Evolutionary conservation across 1,140 invertebrate genomes (phyloP), one percentile per base, ranked within the genome.

Genomic region (silkworm (Bombyx mori)): DNA sequence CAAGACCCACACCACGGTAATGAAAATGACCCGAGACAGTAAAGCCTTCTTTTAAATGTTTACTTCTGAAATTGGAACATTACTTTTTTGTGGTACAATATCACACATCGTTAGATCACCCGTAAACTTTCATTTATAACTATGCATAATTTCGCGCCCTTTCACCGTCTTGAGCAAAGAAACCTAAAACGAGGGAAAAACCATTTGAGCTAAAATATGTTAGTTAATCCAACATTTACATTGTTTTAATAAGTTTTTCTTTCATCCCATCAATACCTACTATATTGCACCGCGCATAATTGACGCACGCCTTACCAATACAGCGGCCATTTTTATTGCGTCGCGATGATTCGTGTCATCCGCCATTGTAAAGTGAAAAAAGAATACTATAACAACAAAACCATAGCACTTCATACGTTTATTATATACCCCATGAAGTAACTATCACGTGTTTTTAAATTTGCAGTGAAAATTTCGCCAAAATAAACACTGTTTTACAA

Each of bases 301-400:
- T 82, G 81, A 82, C 84, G 82, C 82, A 80, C 82, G 82, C 82
- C 84, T 87, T 87, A 87, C 84, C 84, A 71, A 82, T 76, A 81
- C 64, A 84, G 82, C 84, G 84, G 84, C 84, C 84, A 87, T 87
- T 79, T 86, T 87, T 85, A 87, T 87, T 85, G 84, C 80, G 82
- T 84, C 80, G 82, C 74, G 82, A 82, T 77, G 81, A 83, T 81
- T 86, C 80, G 83, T 86, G 83, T 86, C 84, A 87, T 82, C 84
- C 84, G 84, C 84, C 84, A 87, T 87, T 87, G 77, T 63, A 76
- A 79, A 72, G 73, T 72, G 59, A 69, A 77, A 83, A 82, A 35
- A 35, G 26, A 35, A 35, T 35, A 35, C 26, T 35, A 3, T 35
- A 35, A 35, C 26, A 35, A 35, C 26, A 35, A 35, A 35, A 35